These are phyloP conservation scores for Labeo calbasu DNA, from an alignment of 2,797 vertebrate genomes.

Conservation along the genomic window DNA sequence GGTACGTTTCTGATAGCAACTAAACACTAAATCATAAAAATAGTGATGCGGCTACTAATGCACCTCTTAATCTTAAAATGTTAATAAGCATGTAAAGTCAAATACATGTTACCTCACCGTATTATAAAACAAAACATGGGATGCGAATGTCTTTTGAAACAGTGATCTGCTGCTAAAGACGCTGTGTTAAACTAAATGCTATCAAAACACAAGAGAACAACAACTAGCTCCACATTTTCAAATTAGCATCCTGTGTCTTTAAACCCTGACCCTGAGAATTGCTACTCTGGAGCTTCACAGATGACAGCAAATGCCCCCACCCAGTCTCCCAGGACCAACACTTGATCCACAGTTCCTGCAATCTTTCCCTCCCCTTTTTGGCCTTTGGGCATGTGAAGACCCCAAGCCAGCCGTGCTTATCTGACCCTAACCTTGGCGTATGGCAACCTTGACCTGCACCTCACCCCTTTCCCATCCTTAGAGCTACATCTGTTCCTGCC, in stretches of 20 bases:
- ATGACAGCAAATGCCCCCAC: constrained; percentile 67
- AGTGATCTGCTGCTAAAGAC: not conserved
- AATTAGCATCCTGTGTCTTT: constrained; percentile 51
- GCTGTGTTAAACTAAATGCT: not conserved
- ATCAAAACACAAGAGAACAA: not conserved
- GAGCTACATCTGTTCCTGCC: constrained; percentile 84
- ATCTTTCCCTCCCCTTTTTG: constrained; percentile 69
- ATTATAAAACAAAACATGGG: not conserved
- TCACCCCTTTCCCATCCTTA: constrained; percentile 81
- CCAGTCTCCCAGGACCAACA: constrained; percentile 76
- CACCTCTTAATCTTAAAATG: constrained; percentile 17
- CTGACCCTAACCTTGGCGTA: constrained; percentile 88
- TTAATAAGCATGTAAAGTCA: not conserved
- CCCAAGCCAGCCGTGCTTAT: constrained; percentile 81
- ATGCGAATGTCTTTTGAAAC: constrained; percentile 7
- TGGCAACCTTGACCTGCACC: constrained; percentile 86
- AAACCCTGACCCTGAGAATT: constrained; percentile 59
- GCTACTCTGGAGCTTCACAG: constrained; percentile 63
- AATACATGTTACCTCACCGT: not conserved
- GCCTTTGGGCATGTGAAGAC: constrained; percentile 78
- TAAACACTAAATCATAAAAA: constrained; percentile 15
- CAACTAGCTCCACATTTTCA: constrained; percentile 8
- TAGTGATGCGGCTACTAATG: not conserved
- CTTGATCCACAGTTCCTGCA: constrained; percentile 76
- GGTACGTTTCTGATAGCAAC: not conserved